Percentiles rank a stretch among this genome's conserved stretches.
Evolutionary conservation across 2,888 invertebrate genomes (phyloP).

Genomic region (Pristionchus maxplancki): DNA sequence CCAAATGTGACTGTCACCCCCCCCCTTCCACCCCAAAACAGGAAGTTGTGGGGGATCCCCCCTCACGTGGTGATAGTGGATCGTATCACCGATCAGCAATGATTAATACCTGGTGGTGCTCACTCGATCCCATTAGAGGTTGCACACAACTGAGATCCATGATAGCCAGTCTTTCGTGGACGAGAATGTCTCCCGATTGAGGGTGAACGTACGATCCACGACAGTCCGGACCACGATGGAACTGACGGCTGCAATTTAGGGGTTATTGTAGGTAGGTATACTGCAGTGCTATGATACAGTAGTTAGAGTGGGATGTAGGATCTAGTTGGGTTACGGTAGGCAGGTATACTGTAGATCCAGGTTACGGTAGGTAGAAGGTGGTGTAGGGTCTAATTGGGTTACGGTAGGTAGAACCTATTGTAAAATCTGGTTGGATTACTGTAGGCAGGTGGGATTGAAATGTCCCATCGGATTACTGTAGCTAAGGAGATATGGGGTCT

Average conservation of each 20-base stretch:
- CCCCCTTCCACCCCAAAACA: not conserved
- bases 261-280: not conserved
- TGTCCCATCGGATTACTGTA: not conserved
- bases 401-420: no score
- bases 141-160: constrained; percentile 74
- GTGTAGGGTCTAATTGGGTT: no score
- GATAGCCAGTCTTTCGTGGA: constrained; percentile 77
- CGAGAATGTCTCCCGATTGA: constrained; percentile 72
- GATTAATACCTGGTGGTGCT: constrained; percentile 64
- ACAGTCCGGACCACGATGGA: constrained; percentile 75
- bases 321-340: not conserved
- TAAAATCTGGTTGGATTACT: no score
- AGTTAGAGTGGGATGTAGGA: not conserved
- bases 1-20: not conserved
- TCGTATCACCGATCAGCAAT: not conserved
- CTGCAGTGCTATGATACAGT: no score
- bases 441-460: no score
- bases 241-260: constrained; percentile 62
- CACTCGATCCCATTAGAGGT: constrained; percentile 70
- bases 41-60: not conserved
- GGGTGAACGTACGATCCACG: constrained; percentile 69
- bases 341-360: no score
- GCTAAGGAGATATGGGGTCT: not conserved
- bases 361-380: no score
- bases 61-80: not conserved